Percentiles rank a stretch among this genome's conserved stretches.
Conservation (phyloP, 1,140 invertebrate genomes). For the Eumaeus atala region DNA sequence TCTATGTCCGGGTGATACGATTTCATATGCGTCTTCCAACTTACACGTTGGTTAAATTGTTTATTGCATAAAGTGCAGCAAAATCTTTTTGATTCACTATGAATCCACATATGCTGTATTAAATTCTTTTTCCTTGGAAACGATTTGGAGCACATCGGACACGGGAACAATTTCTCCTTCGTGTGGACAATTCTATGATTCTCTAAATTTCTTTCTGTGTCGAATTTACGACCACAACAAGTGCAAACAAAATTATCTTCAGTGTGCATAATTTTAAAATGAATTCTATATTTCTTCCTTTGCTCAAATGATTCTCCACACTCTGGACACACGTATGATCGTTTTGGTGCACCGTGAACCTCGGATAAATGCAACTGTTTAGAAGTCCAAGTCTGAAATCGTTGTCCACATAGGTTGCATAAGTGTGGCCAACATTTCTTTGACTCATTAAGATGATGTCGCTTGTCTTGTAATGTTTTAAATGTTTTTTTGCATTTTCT, state of each 20-base stretch:
- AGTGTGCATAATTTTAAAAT: conserved; percentile 40
- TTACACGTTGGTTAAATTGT: conserved; percentile 66
- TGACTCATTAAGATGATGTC: conserved; percentile 32
- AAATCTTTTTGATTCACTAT: conserved; percentile 51
- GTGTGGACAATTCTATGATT: conserved; percentile 51
- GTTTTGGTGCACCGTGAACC: conserved; percentile 34
- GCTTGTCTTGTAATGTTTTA: conserved; percentile 30
- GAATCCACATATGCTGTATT: conserved; percentile 70
- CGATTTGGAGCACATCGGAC: conserved; percentile 66
- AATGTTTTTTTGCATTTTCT: conserved; percentile 44
- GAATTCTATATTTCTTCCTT: conserved; percentile 34
- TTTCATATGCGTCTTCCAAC: conserved; percentile 55
- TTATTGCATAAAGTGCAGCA: conserved; percentile 72
- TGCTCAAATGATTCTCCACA: conserved; percentile 35
- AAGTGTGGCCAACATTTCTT: conserved; percentile 39
- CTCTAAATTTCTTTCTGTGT: conserved; percentile 39
- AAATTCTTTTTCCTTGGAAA: conserved; percentile 71
- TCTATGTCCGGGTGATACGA: conserved; percentile 44
- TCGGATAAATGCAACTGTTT: conserved; percentile 35
- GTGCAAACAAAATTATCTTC: conserved; percentile 36
- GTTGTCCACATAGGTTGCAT: conserved; percentile 37
- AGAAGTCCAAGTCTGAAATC: conserved; percentile 39
- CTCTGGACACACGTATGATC: conserved; percentile 37
- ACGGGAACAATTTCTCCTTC: conserved; percentile 47
- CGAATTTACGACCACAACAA: conserved; percentile 39